Percentiles rank a stretch among this genome's conserved stretches.
Conservation (phyloP, 2,888 invertebrate species). For the Oxyscelio sp. region DNA sequence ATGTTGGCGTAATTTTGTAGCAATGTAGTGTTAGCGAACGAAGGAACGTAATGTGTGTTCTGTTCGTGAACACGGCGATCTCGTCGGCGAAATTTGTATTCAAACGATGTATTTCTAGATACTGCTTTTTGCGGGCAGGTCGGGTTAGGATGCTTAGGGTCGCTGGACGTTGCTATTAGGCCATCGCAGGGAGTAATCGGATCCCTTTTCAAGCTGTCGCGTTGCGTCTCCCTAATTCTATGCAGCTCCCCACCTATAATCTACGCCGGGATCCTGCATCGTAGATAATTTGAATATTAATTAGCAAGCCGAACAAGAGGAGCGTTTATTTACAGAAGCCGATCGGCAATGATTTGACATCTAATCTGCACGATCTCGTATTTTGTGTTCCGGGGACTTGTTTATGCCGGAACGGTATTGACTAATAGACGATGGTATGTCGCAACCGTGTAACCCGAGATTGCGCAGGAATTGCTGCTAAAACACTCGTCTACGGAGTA, state of each 20-base stretch:
- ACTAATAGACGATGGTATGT: slow-evolving; percentile 35
- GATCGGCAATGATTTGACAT: slow-evolving; percentile 43
- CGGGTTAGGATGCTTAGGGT: slow-evolving; percentile 45
- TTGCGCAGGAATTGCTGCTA: slow-evolving; percentile 29
- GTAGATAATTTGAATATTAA: slow-evolving; percentile 82
- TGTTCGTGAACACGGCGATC: slow-evolving; percentile 43
- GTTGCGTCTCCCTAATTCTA: slow-evolving; percentile 68
- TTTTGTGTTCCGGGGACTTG: slow-evolving; percentile 50
- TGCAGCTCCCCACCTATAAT: slow-evolving; percentile 64
- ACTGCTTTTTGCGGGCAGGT: slow-evolving; percentile 7
- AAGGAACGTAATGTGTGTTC: too few species aligned
- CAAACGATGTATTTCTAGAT: neutral
- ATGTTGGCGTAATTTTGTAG: too few species aligned
- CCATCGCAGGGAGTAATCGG: slow-evolving; percentile 77
- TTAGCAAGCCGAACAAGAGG: slow-evolving; percentile 69
- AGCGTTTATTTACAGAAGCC: slow-evolving; percentile 54
- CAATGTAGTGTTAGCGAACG: too few species aligned
- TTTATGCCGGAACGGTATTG: slow-evolving; percentile 45
- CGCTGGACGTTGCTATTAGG: slow-evolving; percentile 73
- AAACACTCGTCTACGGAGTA: slow-evolving; percentile 21
- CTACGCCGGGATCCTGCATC: slow-evolving; percentile 74
- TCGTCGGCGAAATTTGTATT: slow-evolving; percentile 51
- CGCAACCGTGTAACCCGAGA: slow-evolving; percentile 32
- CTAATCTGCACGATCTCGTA: slow-evolving; percentile 55
- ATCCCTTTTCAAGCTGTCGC: slow-evolving; percentile 80